A percentile compares a stretch with the other conserved stretches of the same genome.
Evolutionary conservation across 2,797 vertebrate genomes (phyloP).

Genomic region (Lerista edwardsae): DNA sequence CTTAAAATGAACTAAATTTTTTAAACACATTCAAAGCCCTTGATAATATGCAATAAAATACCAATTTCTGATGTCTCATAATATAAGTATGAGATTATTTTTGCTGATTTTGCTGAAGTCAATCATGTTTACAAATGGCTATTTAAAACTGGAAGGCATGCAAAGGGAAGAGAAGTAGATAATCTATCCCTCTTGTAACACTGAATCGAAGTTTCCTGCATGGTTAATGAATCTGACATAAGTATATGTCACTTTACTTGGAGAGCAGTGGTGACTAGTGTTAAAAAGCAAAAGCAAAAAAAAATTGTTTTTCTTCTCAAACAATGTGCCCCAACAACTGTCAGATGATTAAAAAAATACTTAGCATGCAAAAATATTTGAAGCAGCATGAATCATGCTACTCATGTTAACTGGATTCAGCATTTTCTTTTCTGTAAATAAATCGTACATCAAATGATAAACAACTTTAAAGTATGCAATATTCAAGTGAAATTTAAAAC

Average conservation of each 20-base stretch:
- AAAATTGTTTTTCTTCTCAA: constrained; percentile 64
- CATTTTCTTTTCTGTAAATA: constrained; percentile 83
- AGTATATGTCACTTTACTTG: constrained; percentile 38
- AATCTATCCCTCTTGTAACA: constrained; percentile 28
- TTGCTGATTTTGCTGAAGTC: background rate
- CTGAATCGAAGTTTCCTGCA: background rate
- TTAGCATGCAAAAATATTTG: constrained; percentile 69
- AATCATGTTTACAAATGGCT: background rate
- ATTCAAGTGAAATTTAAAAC: constrained; percentile 84
- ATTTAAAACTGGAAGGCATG: background rate
- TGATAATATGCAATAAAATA: background rate
- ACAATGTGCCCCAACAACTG: constrained; percentile 68
- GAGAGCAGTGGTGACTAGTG: constrained; percentile 58
- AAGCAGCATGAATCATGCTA: constrained; percentile 84
- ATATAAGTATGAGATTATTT: background rate
- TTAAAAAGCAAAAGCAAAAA: constrained; percentile 59
- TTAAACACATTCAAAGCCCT: too few relatives aligned
- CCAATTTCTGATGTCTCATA: background rate
- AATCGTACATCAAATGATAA: constrained; percentile 84
- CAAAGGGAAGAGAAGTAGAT: background rate
- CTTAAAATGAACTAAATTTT: background rate
- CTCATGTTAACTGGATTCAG: constrained; percentile 84
- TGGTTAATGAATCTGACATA: constrained; percentile 45
- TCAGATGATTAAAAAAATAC: constrained; percentile 72
- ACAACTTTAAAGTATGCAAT: constrained; percentile 82